Conservation (phyloP, 2,888 invertebrate species). For the Troilus luridus region DNA sequence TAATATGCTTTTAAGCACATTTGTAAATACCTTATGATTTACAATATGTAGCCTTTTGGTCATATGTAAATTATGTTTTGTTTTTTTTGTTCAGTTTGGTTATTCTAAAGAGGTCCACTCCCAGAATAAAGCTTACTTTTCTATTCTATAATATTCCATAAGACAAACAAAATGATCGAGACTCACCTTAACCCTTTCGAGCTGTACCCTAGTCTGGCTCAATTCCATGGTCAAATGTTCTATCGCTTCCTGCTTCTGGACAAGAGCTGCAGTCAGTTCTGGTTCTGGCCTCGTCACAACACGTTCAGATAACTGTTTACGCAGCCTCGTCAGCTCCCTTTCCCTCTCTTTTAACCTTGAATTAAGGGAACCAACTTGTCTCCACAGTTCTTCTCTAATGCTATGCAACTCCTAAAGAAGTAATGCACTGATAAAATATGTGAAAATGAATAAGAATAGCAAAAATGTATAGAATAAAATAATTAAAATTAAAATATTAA, state of each 20-base stretch:
- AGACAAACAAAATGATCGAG: slow-evolving; percentile 46
- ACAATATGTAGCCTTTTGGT: too few relatives aligned
- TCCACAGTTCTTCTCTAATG: slow-evolving; percentile 72
- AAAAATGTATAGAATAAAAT: too few relatives aligned
- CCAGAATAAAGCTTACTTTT: too few relatives aligned
- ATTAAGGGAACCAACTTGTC: slow-evolving; percentile 71
- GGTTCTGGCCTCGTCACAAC: slow-evolving; percentile 66
- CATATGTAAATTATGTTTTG: too few relatives aligned
- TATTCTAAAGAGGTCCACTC: too few relatives aligned
- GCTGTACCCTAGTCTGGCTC: slow-evolving; percentile 85
- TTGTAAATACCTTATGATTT: too few relatives aligned
- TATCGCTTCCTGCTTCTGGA: slow-evolving; percentile 88
- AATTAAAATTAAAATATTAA: too few relatives aligned
- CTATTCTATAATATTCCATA: too few relatives aligned
- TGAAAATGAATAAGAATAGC: background rate
- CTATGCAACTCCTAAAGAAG: slow-evolving; percentile 72
- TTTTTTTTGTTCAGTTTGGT: too few relatives aligned
- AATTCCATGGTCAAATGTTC: slow-evolving; percentile 87
- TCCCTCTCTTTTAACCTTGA: slow-evolving; percentile 73
- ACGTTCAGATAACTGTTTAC: slow-evolving; percentile 71
- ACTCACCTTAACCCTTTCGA: slow-evolving; percentile 83
- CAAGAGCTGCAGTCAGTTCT: slow-evolving; percentile 83
- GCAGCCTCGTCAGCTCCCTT: slow-evolving; percentile 73
- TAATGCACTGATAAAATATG: background rate
- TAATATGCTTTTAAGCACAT: too few relatives aligned